Conservation (phyloP, 2,888 invertebrate genomes). For the Drosophila robusta region DNA sequence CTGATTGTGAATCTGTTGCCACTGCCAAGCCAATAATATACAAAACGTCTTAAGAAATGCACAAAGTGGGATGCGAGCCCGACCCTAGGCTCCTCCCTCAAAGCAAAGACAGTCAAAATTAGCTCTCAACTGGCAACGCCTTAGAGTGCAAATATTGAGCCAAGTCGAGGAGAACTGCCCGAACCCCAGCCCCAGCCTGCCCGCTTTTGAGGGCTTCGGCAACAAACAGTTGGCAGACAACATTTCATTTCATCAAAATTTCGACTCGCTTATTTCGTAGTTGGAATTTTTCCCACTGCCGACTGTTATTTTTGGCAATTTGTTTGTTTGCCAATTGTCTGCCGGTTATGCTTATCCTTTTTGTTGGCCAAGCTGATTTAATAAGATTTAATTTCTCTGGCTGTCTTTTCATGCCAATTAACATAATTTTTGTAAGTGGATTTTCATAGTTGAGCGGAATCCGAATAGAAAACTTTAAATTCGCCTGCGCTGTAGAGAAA, state of each 20-base stretch:
- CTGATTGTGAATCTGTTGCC: conserved; percentile 58
- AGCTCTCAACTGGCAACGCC: conserved; percentile 68
- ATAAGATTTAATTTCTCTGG: conserved; percentile 70
- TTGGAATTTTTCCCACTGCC: conserved; percentile 47
- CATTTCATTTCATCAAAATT: conserved; percentile 61
- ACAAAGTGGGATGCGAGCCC: conserved; percentile 34
- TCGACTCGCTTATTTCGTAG: conserved; percentile 44
- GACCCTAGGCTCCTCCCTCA: not conserved
- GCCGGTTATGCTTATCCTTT: conserved; percentile 66
- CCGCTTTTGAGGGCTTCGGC: conserved; percentile 1
- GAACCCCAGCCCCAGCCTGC: conserved; percentile 11
- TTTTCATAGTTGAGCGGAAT: conserved; percentile 70
- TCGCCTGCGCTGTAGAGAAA: conserved; percentile 48
- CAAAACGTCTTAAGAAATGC: conserved; percentile 59
- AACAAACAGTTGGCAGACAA: conserved; percentile 51
- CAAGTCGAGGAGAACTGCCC: conserved; percentile 41
- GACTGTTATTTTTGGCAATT: conserved; percentile 73
- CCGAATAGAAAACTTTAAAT: conserved; percentile 62
- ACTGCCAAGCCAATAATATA: conserved; percentile 64
- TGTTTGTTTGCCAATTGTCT: conserved; percentile 82
- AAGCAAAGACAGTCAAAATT: conserved; percentile 60
- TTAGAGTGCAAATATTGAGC: conserved; percentile 73
- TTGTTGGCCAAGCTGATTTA: conserved; percentile 59
- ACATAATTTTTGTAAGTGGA: conserved; percentile 79
- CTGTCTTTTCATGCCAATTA: conserved; percentile 71